These are phyloP conservation scores for Pelobates cultripes DNA, from an alignment of 2,797 vertebrate species.

Conservation along the genomic window DNA sequence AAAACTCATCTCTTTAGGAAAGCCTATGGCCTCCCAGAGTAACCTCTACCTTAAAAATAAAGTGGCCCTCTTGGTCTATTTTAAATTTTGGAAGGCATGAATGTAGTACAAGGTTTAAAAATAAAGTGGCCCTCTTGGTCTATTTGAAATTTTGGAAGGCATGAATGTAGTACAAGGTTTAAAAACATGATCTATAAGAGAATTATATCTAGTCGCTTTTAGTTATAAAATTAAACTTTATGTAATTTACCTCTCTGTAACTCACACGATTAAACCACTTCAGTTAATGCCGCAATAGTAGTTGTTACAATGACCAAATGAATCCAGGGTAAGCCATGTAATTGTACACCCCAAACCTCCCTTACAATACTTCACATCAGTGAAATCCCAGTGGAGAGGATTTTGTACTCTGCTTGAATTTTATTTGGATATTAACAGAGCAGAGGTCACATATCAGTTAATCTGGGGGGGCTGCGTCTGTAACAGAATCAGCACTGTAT, in stretches of 20 bases:
- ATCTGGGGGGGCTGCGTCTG: background rate
- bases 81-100: no score
- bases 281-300: conserved; percentile 14
- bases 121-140: no score
- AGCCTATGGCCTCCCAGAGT: no score
- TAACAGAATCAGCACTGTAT: conserved; percentile 31
- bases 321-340: conserved; percentile 30
- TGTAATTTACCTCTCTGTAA: background rate
- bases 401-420: conserved; percentile 23
- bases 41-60: no score
- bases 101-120: no score
- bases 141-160: no score
- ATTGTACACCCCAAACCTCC: conserved; percentile 38
- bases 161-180: no score
- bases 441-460: conserved; percentile 7
- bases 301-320: conserved; percentile 10
- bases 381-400: background rate
- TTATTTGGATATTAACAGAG: conserved; percentile 32
- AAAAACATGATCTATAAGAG: no score
- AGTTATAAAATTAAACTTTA: background rate
- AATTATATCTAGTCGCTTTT: no score
- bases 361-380: conserved; percentile 32
- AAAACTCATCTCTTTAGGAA: no score
- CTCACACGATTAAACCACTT: conserved; percentile 15
- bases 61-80: no score